Evolutionary conservation across 2,888 invertebrate genomes (phyloP).

Genomic region (Lapara coniferarum): DNA sequence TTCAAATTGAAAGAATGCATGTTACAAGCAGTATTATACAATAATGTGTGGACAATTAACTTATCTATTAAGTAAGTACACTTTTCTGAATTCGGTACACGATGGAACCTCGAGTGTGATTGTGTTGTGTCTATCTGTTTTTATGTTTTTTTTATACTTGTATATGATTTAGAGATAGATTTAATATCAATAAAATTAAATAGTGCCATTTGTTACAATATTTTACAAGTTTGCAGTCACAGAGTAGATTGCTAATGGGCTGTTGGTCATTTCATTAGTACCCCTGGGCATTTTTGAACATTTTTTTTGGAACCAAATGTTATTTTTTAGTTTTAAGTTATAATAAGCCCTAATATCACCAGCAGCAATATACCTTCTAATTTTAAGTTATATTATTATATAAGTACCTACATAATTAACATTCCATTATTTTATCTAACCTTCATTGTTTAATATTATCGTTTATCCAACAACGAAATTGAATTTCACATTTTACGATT

Average conservation of each 20-base stretch:
- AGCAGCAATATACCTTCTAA: too few species aligned
- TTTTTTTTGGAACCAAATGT: not conserved
- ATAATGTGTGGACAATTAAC: not conserved
- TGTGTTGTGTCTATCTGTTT: not conserved
- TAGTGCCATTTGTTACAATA: constrained; percentile 42
- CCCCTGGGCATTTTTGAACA: not conserved
- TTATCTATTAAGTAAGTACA: not conserved
- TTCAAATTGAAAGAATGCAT: too few species aligned
- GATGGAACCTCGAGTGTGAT: constrained; percentile 15
- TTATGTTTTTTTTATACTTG: not conserved
- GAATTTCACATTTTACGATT: not conserved
- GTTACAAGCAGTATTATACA: too few species aligned
- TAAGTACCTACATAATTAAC: not conserved
- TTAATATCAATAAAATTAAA: constrained; percentile 18
- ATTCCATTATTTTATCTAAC: constrained; percentile 1
- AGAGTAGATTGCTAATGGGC: not conserved
- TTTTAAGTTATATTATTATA: too few species aligned
- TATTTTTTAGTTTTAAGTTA: not conserved
- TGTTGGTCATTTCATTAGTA: too few species aligned
- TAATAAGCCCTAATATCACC: not conserved
- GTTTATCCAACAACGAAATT: constrained; percentile 17
- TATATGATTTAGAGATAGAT: not conserved
- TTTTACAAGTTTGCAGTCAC: constrained; percentile 29
- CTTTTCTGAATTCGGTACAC: not conserved
- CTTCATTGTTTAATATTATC: not conserved